Conservation (phyloP, 1,140 invertebrate species). For the Samia ricini region DNA sequence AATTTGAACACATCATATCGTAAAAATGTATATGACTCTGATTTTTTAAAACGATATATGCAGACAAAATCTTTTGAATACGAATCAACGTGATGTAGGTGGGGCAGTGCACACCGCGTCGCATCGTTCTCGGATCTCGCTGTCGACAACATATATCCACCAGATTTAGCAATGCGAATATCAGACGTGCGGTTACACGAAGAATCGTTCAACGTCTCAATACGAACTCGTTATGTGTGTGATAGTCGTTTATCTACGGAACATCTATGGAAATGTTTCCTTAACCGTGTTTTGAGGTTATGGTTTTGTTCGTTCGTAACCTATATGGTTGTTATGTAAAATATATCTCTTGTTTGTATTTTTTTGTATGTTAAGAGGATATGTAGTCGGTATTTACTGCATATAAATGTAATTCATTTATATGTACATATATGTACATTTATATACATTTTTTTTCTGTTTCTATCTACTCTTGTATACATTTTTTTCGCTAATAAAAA, state of each 20-base stretch:
- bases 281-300: background rate
- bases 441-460: too few species aligned
- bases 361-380: background rate
- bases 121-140: background rate
- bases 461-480: too few species aligned
- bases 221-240: conserved; percentile 30
- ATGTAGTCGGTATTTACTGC: too few species aligned
- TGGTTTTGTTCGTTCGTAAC: conserved; percentile 1
- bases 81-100: background rate
- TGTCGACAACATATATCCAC: conserved; percentile 25
- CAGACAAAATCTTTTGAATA: background rate
- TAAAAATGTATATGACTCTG: background rate
- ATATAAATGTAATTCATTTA: too few species aligned
- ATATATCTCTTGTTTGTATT: background rate
- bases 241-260: conserved; percentile 2
- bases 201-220: conserved; percentile 43
- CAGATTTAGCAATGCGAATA: conserved; percentile 48
- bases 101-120: background rate
- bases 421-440: too few species aligned
- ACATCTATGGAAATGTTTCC: conserved; percentile 10
- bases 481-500: too few species aligned
- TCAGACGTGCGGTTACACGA: conserved; percentile 45
- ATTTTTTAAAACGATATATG: background rate
- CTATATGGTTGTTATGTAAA: background rate
- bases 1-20: background rate